Evolutionary conservation across 2,797 vertebrate genomes (phyloP), one percentile per base, ranked within the genome.

Genomic region (Avahi laniger): DNA sequence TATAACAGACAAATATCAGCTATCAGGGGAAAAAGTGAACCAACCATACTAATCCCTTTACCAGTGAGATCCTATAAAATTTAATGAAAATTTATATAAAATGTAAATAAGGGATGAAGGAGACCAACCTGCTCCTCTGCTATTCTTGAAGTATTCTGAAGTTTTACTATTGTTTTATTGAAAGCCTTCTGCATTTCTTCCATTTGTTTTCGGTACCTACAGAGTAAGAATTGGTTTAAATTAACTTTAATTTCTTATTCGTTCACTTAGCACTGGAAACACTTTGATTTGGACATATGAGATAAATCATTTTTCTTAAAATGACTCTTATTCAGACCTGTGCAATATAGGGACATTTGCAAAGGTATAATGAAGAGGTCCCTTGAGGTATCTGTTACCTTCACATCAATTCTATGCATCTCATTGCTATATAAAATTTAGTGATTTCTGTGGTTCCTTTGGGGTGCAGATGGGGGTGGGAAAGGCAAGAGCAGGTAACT

Each of bases 131-230:
- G 99, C 69, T 99, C 99, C 97, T 99, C 99, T 76, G 99, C 99
- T 30, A 99, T 99, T 98, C 99, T 99, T 95, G 99, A 99, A 73
- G 99, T 99, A 98, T 99, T 99, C 98, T 99, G 99, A 98, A 99
- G 99, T 96, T 99, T 99, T 98, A 99, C 99, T 98, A 99, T 99
- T 96, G 99, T 99, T 98, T 99, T 99, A 98, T 99, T 99, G 97
- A 99, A 99, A 20, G 99, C 99, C 97, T 99, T 99, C 98, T 99
- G 99, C 99, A 99, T 99, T 99, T 99, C 99, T 97, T 99, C 99
- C 99, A 99, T 99, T 98, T 99, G 99, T 97, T 99, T 99, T 85
- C 99, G 99, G 94, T 99, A 99, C 97, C 99, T 99, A 79, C 80
- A 98, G 97, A 81, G 69, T 43, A 76, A 93, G 61, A 94, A 94